These are phyloP conservation scores for Dinocampus coccinellae DNA, from an alignment of 2,888 invertebrate species.

Conservation along the genomic window DNA sequence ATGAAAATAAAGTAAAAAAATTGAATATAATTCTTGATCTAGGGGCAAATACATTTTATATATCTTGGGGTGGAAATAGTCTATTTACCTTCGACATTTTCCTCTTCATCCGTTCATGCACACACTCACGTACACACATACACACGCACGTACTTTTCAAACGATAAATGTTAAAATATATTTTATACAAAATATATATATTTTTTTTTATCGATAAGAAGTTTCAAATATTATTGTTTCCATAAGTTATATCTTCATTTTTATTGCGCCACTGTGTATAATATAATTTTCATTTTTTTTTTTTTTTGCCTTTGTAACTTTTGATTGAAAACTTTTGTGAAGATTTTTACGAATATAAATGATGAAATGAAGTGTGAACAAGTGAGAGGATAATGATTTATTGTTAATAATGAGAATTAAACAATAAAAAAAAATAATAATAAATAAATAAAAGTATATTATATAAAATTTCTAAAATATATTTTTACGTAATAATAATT, in stretches of 20 bases:
- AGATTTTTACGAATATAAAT: too few relatives aligned
- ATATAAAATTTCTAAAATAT: too few relatives aligned
- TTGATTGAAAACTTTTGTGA: neutral
- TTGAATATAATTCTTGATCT: neutral
- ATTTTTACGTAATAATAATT: too few relatives aligned
- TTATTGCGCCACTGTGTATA: neutral
- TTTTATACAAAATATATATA: neutral
- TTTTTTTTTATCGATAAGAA: neutral
- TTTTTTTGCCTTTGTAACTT: neutral
- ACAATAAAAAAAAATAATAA: too few relatives aligned
- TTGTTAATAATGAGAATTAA: too few relatives aligned
- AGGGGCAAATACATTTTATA: neutral
- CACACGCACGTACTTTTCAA: neutral
- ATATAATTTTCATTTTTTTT: neutral
- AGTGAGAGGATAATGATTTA: too few relatives aligned
- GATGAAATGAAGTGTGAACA: too few relatives aligned
- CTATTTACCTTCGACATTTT: neutral
- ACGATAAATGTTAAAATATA: neutral
- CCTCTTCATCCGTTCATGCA: neutral
- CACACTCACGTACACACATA: too few relatives aligned
- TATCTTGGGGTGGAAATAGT: neutral
- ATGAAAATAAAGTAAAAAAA: neutral
- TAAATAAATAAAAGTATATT: too few relatives aligned
- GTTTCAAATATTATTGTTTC: neutral
- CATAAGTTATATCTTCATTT: neutral